phyloP scores from a whole-genome alignment of 2,797 vertebrate species.

The Benthosema pterotum region DNA sequence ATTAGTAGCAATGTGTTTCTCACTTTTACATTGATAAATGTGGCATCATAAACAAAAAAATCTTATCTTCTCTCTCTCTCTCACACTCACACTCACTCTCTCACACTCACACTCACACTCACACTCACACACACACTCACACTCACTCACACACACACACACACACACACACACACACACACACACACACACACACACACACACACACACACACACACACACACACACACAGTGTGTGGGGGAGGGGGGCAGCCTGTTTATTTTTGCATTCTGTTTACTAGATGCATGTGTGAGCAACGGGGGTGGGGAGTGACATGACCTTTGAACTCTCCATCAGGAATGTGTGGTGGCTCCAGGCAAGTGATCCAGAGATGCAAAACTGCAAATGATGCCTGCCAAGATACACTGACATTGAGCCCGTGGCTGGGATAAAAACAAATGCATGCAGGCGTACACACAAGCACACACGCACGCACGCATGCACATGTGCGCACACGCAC shows the following conservation, averaged over 20 bases:
- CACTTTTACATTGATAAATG: too few species aligned
- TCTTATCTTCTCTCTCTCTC: too few species aligned
- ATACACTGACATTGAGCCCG: conserved; percentile 23
- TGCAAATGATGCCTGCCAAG: conserved; percentile 49
- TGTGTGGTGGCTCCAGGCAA: conserved; percentile 54
- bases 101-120: not conserved
- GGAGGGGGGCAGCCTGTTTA: conserved; percentile 4
- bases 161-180: not conserved
- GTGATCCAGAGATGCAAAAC: conserved; percentile 57
- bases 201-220: not conserved
- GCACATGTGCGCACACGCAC: not conserved
- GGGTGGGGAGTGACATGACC: conserved; percentile 57
- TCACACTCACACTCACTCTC: conserved; percentile 2
- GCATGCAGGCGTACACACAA: not conserved
- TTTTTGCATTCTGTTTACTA: conserved; percentile 4
- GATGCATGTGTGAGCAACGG: conserved; percentile 33
- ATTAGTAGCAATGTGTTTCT: too few species aligned
- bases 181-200: too few species aligned
- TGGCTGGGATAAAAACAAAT: not conserved
- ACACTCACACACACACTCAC: not conserved
- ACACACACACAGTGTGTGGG: conserved; percentile 3
- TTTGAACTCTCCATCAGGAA: conserved; percentile 68
- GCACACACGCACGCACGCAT: not conserved
- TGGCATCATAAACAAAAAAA: too few species aligned
- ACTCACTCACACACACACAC: not conserved